Evolutionary conservation across 2,113 vertebrate species (phyloP).

Genomic region (Steatornis caripensis): DNA sequence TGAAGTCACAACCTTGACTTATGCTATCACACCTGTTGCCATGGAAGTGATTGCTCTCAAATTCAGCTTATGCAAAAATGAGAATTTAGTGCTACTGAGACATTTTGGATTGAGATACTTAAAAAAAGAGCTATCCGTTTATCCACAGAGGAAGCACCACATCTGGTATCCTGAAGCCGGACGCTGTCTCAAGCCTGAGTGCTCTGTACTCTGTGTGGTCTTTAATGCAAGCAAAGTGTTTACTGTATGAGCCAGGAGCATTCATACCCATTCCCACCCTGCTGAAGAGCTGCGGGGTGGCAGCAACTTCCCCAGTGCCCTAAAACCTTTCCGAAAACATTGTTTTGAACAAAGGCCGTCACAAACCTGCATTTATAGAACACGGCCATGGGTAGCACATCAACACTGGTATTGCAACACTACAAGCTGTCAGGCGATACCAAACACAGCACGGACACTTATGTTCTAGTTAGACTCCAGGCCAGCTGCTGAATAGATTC

Average conservation of each 20-base stretch:
- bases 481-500: not conserved
- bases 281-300: not conserved
- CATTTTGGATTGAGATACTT: not conserved
- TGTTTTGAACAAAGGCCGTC: not conserved
- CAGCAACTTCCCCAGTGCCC: not conserved
- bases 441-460: not conserved
- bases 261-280: not conserved
- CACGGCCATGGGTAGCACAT: not conserved
- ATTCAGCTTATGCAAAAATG: not conserved
- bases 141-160: not conserved
- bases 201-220: not conserved
- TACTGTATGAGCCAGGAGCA: rapidly evolving
- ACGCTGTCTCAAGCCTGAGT: not conserved
- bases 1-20: not conserved
- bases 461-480: no score
- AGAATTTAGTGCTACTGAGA: not conserved
- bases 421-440: not conserved
- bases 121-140: not conserved
- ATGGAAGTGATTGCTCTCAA: not conserved
- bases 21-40: not conserved
- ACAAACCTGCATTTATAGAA: not conserved
- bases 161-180: not conserved
- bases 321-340: not conserved
- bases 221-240: not conserved
- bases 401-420: rapidly evolving